Percentiles rank a stretch among this genome's conserved stretches.
Evolutionary conservation across 2,888 invertebrate species (phyloP).

Genomic region (Parelbella ahira): DNA sequence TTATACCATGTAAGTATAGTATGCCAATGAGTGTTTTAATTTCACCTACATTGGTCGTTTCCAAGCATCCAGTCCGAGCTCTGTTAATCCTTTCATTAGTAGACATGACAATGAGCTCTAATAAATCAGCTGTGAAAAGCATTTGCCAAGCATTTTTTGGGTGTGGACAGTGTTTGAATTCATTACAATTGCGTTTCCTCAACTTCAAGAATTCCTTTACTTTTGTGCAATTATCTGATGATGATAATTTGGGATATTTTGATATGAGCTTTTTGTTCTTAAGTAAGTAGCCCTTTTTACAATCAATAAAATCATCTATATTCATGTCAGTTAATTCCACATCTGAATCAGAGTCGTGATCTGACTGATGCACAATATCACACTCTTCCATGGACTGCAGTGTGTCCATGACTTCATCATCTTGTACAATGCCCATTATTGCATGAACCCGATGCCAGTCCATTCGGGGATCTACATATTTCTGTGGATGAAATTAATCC

Average conservation of each 20-base stretch:
- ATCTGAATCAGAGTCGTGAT: constrained; percentile 68
- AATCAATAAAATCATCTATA: constrained; percentile 47
- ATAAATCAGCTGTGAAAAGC: constrained; percentile 61
- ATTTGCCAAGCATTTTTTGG: constrained; percentile 66
- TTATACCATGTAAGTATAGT: constrained; percentile 65
- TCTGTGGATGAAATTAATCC: constrained; percentile 75
- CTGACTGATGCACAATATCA: constrained; percentile 60
- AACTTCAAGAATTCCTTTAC: constrained; percentile 41
- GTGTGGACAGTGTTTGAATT: constrained; percentile 40
- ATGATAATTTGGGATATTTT: constrained; percentile 45
- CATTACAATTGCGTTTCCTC: constrained; percentile 43
- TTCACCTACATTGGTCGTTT: constrained; percentile 52
- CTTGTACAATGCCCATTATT: constrained; percentile 70
- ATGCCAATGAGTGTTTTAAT: constrained; percentile 66
- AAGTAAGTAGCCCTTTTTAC: constrained; percentile 54
- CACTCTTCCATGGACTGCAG: constrained; percentile 64
- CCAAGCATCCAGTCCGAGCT: too few relatives aligned
- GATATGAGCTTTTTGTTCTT: constrained; percentile 50
- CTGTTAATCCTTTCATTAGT: constrained; percentile 62
- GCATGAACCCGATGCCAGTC: constrained; percentile 76
- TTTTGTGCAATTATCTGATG: constrained; percentile 37
- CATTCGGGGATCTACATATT: constrained; percentile 71
- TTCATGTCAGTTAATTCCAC: constrained; percentile 53
- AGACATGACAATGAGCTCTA: constrained; percentile 61
- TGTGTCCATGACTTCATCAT: constrained; percentile 65